These are phyloP conservation scores for Monoplex corrugatus DNA, from an alignment of 2,888 invertebrate species.

Conservation along the genomic window DNA sequence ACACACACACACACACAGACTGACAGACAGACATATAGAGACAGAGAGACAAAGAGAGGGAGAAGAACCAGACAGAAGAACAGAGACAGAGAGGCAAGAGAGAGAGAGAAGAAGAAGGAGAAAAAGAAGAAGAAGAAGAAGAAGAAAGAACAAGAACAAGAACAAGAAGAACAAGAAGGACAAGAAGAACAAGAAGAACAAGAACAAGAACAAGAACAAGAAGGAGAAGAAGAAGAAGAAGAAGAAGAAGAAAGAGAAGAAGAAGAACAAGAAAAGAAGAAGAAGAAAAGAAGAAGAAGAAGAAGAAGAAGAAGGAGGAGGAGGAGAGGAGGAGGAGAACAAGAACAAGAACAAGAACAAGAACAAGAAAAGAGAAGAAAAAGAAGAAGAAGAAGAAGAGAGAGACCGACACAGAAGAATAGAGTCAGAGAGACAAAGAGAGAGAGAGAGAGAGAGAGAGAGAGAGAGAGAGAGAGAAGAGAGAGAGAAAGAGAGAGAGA, in stretches of 20 bases:
- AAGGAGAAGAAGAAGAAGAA: constrained; percentile 56
- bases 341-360: no score
- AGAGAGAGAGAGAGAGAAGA: neutral
- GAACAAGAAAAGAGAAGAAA: neutral
- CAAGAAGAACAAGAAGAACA: constrained; percentile 40
- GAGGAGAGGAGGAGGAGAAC: no score
- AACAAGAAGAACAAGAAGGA: constrained; percentile 50
- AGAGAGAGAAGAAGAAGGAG: constrained; percentile 56
- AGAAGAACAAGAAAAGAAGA: neutral
- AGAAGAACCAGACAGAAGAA: constrained; percentile 51
- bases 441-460: constrained; percentile 51
- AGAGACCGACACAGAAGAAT: constrained; percentile 49
- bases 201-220: constrained; percentile 51
- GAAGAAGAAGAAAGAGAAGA: constrained; percentile 11
- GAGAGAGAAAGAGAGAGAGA: constrained; percentile 52
- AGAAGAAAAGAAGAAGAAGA: no score
- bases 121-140: constrained; percentile 53
- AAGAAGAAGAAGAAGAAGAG: constrained; percentile 39
- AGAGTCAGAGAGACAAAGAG: neutral
- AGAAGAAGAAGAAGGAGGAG: no score
- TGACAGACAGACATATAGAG: no score
- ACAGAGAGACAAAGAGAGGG: neutral
- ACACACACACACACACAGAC: no score
- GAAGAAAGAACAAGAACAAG: neutral
- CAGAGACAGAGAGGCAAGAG: constrained; percentile 45